A percentile compares a stretch with the other conserved stretches of the same genome.
Conservation (phyloP, 2,797 vertebrate genomes). For the Sciurus carolinensis region DNA sequence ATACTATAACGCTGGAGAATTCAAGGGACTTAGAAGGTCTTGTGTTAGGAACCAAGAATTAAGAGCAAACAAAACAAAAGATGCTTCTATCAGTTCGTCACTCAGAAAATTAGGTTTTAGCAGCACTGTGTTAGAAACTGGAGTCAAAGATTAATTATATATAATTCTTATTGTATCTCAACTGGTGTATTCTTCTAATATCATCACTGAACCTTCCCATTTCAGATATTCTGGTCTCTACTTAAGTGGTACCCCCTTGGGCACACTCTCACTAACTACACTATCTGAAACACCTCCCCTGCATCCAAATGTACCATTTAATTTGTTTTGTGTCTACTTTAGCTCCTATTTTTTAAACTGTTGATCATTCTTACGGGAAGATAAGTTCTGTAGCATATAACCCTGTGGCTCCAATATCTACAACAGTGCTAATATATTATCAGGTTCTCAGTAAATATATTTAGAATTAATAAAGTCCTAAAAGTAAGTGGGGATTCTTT, state of each 20-base stretch:
- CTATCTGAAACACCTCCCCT: neutral
- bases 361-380: neutral
- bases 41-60: neutral
- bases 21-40: neutral
- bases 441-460: neutral
- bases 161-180: neutral
- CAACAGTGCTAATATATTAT: neutral
- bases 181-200: too few species aligned
- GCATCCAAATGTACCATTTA: too few species aligned
- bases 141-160: neutral
- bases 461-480: neutral
- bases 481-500: neutral
- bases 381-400: neutral
- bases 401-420: neutral
- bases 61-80: neutral
- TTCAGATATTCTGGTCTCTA: neutral
- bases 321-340: neutral
- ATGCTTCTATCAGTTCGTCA: neutral
- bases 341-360: neutral
- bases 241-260: fast-evolving
- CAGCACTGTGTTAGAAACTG: neutral
- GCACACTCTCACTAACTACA: fast-evolving
- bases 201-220: neutral
- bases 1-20: neutral
- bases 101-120: too few species aligned